Conservation (phyloP, 1,140 invertebrate genomes). For the Zophobas atratus region DNA sequence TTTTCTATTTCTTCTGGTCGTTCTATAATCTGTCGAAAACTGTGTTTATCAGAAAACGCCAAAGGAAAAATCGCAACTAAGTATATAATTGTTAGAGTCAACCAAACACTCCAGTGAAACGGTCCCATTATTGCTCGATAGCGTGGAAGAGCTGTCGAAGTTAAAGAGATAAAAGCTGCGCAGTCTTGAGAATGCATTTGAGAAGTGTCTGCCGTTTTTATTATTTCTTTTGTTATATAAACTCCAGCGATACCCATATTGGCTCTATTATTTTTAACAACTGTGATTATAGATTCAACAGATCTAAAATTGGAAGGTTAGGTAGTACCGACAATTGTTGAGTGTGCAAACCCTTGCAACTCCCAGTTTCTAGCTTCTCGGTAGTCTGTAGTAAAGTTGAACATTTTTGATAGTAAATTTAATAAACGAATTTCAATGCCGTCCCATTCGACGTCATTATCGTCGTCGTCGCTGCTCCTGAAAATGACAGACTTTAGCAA, state of each 20-base stretch:
- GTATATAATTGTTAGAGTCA: conserved; percentile 78
- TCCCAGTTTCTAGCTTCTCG: conserved; percentile 70
- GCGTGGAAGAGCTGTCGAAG: conserved; percentile 82
- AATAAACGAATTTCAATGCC: conserved; percentile 79
- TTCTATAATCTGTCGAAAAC: conserved; percentile 74
- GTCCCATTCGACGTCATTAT: conserved; percentile 74
- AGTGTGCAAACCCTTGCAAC: conserved; percentile 68
- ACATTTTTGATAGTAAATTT: conserved; percentile 72
- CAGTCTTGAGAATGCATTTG: conserved; percentile 79
- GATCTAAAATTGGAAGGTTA: conserved; percentile 65
- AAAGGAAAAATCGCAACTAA: conserved; percentile 80
- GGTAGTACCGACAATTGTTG: too few relatives aligned
- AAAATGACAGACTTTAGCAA: conserved; percentile 58
- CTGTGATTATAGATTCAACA: conserved; percentile 72
- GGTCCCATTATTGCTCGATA: conserved; percentile 87
- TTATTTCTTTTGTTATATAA: conserved; percentile 74
- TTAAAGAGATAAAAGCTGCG: conserved; percentile 80
- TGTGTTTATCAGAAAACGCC: conserved; percentile 78
- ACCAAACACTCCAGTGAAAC: conserved; percentile 84
- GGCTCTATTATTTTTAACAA: conserved; percentile 68
- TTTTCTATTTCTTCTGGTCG: conserved; percentile 80
- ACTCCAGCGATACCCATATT: conserved; percentile 80
- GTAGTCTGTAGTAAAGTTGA: conserved; percentile 81
- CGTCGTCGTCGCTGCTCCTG: conserved; percentile 67
- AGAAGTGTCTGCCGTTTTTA: conserved; percentile 72